phyloP scores from a whole-genome alignment of 92 coral and sea anemone species.

The Chrysogorgia sp. region DNA sequence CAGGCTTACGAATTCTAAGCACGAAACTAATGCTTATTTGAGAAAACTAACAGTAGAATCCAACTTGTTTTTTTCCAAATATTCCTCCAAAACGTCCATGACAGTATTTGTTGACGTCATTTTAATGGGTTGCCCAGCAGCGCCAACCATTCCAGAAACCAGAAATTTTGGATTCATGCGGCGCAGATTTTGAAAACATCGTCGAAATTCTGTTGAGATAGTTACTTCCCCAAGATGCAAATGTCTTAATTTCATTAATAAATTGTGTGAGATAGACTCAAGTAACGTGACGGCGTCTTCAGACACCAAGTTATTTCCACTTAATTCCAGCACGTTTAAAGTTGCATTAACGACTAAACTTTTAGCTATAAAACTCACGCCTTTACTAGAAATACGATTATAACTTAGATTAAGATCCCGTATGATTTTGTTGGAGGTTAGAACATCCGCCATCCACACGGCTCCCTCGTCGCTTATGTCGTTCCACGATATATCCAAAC shows the following conservation, averaged over 20 bases:
- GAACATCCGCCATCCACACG: conserved; percentile 65
- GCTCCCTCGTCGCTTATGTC: conserved; percentile 80
- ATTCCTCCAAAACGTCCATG: not conserved
- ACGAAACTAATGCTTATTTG: not conserved
- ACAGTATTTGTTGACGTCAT: not conserved
- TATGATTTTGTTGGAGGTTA: conserved; percentile 67
- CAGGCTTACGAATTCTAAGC: too few species aligned
- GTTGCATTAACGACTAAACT: conserved; percentile 70
- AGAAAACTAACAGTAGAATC: not conserved
- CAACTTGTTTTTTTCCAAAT: conserved; percentile 9
- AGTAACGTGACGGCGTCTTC: conserved; percentile 66
- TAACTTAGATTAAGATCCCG: conserved; percentile 73
- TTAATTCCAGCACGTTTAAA: conserved; percentile 61
- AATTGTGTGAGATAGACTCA: conserved; percentile 36
- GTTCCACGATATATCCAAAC: conserved; percentile 82
- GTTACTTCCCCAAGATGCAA: conserved; percentile 18
- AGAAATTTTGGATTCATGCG: not conserved
- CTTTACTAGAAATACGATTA: conserved; percentile 73
- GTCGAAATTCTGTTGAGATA: not conserved
- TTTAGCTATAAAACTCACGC: conserved; percentile 71
- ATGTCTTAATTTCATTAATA: conserved; percentile 2
- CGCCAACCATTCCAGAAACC: conserved; percentile 18
- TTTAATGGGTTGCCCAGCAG: conserved; percentile 26
- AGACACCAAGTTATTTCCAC: conserved; percentile 76
- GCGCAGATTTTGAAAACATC: not conserved